Conservation (phyloP, 2,797 vertebrate genomes). For the Neoniphon sammara region DNA sequence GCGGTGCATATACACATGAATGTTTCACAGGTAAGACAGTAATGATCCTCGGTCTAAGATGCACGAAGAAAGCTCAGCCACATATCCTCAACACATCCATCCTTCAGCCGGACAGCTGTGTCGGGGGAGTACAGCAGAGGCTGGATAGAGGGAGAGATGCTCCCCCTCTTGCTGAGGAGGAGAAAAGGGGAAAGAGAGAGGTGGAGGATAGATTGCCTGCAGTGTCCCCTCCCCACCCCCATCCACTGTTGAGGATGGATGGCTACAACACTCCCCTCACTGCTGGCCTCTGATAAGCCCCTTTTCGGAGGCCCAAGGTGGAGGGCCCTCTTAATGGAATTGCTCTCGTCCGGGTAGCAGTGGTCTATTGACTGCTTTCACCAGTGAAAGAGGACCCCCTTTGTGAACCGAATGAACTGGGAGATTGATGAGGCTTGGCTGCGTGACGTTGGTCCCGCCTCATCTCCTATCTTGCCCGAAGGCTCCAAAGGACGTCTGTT, state of each 20-base stretch:
- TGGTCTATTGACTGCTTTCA: constrained; percentile 72
- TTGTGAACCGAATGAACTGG: constrained; percentile 73
- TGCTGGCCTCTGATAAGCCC: constrained; percentile 68
- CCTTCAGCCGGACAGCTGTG: constrained; percentile 9
- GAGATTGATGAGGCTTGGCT: constrained; percentile 77
- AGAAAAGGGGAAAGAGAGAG: constrained; percentile 29
- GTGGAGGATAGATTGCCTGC: constrained; percentile 45
- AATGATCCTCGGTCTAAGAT: not conserved
- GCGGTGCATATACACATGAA: not conserved
- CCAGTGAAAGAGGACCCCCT: constrained; percentile 70
- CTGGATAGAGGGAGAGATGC: not conserved
- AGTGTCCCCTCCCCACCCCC: constrained; percentile 36
- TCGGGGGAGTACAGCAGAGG: constrained; percentile 9
- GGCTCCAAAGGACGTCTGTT: constrained; percentile 55
- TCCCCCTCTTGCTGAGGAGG: constrained; percentile 29
- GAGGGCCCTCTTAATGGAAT: constrained; percentile 75
- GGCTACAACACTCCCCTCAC: constrained; percentile 38
- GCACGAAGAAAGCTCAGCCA: not conserved
- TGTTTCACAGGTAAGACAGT: not conserved
- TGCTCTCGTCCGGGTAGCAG: constrained; percentile 70
- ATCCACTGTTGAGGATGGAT: constrained; percentile 63
- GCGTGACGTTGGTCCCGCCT: constrained; percentile 51
- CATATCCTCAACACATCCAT: not conserved
- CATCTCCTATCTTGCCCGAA: constrained; percentile 54
- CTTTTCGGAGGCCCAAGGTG: constrained; percentile 57